These are phyloP conservation scores for Eleginops maclovinus DNA, from an alignment of 2,113 vertebrate species.

Conservation along the genomic window DNA sequence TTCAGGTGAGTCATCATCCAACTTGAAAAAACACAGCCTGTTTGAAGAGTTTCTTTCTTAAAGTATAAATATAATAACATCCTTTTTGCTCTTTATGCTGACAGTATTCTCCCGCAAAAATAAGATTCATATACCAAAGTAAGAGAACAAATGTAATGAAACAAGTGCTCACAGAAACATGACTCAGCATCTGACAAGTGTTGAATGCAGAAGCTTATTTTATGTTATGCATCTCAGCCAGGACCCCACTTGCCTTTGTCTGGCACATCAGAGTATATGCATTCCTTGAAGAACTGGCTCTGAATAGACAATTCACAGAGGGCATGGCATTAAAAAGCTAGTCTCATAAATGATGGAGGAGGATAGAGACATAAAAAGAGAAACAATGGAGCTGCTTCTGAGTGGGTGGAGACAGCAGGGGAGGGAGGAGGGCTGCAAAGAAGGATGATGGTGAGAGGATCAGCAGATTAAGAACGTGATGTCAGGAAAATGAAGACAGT, in stretches of 20 bases:
- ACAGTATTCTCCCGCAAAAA: not conserved
- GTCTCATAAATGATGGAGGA: constrained; percentile 56
- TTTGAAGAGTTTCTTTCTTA: not conserved
- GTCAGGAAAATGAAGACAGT: constrained; percentile 41
- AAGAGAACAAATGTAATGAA: not conserved
- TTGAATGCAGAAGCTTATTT: not conserved
- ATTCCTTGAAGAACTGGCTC: constrained; percentile 24
- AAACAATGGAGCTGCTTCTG: constrained; percentile 41
- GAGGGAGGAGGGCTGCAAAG: constrained; percentile 66
- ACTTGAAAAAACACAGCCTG: not conserved
- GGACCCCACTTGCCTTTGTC: constrained; percentile 1
- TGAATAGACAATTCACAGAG: constrained; percentile 36
- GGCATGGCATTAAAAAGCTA: constrained; percentile 49
- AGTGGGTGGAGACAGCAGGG: constrained; percentile 50
- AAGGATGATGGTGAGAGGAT: constrained; percentile 63
- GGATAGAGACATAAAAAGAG: constrained; percentile 52
- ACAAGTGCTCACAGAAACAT: not conserved
- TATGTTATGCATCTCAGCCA: not conserved
- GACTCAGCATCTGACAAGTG: not conserved
- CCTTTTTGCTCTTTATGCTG: not conserved
- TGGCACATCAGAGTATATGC: constrained; percentile 24
- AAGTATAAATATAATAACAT: not conserved
- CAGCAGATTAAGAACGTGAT: constrained; percentile 71
- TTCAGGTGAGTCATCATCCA: constrained; percentile 37
- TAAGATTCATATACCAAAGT: not conserved